Conservation (phyloP, 2,113 vertebrate genomes). For the Lipotes vexillifer region DNA sequence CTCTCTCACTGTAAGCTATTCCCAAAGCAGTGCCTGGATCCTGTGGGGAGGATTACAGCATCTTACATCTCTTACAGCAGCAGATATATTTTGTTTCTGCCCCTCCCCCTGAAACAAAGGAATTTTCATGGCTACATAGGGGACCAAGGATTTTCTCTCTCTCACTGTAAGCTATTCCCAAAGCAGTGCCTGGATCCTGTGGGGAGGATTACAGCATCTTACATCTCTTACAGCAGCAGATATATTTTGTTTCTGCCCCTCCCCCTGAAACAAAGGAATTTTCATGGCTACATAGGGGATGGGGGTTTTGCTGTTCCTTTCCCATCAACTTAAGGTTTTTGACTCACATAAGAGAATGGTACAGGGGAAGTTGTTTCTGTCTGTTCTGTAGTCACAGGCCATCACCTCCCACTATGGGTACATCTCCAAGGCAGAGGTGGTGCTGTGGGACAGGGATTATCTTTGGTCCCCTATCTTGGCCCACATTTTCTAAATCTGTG, state of each 20-base stretch:
- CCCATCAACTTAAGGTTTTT: neutral
- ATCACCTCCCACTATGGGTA: neutral
- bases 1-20: neutral
- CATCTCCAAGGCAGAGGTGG: neutral
- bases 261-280: neutral
- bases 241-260: neutral
- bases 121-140: neutral
- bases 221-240: neutral
- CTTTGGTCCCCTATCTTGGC: neutral
- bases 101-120: neutral
- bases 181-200: neutral
- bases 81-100: neutral
- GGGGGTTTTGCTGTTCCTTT: neutral
- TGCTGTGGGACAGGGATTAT: neutral
- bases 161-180: neutral
- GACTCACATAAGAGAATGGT: neutral
- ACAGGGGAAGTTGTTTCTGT: neutral
- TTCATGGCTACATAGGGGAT: neutral
- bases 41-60: neutral
- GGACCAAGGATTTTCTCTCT: neutral
- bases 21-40: neutral
- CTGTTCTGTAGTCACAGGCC: neutral
- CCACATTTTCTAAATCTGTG: neutral
- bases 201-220: neutral
- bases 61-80: neutral